phyloP scores from a whole-genome alignment of 2,888 invertebrate species.

The Theretra japonica region DNA sequence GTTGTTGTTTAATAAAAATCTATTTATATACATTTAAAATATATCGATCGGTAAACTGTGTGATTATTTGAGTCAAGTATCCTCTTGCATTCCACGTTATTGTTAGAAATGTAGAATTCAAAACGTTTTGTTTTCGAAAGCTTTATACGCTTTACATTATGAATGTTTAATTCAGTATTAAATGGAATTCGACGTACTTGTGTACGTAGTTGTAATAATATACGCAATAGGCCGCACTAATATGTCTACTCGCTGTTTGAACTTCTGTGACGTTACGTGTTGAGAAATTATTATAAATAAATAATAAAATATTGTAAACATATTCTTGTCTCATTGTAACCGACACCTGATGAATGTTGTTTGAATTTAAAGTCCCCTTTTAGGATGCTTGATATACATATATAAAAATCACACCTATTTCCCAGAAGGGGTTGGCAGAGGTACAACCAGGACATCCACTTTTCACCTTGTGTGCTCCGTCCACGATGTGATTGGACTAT shows the following conservation, averaged over 20 bases:
- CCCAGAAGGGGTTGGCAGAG: too few species aligned
- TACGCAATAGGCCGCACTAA: slow-evolving; percentile 53
- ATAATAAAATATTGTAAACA: slow-evolving; percentile 67
- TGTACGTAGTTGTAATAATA: slow-evolving; percentile 35
- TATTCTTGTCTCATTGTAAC: slow-evolving; percentile 53
- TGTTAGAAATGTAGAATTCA: slow-evolving; percentile 58
- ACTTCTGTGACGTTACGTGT: slow-evolving; percentile 69
- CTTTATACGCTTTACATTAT: slow-evolving; percentile 48
- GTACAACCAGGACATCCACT: too few species aligned
- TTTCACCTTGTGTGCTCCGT: too few species aligned
- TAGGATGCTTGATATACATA: too few species aligned
- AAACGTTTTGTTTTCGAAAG: slow-evolving; percentile 43
- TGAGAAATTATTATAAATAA: slow-evolving; percentile 73
- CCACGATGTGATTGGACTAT: too few species aligned
- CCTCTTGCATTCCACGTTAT: slow-evolving; percentile 80
- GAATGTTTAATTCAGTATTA: slow-evolving; percentile 26
- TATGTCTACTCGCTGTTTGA: slow-evolving; percentile 68
- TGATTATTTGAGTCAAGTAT: slow-evolving; percentile 54
- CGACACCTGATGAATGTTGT: too few species aligned
- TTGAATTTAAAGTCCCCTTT: too few species aligned
- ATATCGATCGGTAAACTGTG: slow-evolving; percentile 37
- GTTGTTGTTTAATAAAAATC: slow-evolving; percentile 51
- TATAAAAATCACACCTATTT: too few species aligned
- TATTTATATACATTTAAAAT: slow-evolving; percentile 57
- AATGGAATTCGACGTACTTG: slow-evolving; percentile 57